phyloP scores from a whole-genome alignment of 2,113 vertebrate genomes.

The Cromileptes altivelis region DNA sequence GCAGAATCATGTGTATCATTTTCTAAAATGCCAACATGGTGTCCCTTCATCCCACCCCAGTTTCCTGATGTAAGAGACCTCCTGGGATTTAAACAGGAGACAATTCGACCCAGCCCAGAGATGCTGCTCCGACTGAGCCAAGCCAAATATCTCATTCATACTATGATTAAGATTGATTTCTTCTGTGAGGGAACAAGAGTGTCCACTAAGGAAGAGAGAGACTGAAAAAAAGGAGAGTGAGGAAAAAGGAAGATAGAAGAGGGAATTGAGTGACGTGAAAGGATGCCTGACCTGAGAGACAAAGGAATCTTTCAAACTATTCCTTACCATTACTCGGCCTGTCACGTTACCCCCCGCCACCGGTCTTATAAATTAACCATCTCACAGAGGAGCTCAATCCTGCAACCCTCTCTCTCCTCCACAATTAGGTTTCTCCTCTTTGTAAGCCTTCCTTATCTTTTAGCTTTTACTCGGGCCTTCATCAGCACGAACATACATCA shows the following conservation, averaged over 20 bases:
- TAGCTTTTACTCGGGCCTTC: constrained; percentile 63
- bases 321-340: constrained; percentile 77
- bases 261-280: constrained; percentile 64
- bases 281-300: constrained; percentile 71
- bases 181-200: constrained; percentile 40
- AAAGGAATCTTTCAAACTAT: constrained; percentile 77
- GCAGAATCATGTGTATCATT: constrained; percentile 45
- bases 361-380: constrained; percentile 83
- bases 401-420: constrained; percentile 61
- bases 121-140: constrained; percentile 38
- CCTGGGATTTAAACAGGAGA: constrained; percentile 34
- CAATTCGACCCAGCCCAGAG: constrained; percentile 19
- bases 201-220: constrained; percentile 32
- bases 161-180: constrained; percentile 70
- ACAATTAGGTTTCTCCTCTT: constrained; percentile 79
- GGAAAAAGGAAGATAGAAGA: constrained; percentile 63
- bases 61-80: constrained; percentile 43
- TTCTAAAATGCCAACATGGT: constrained; percentile 17
- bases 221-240: constrained; percentile 22
- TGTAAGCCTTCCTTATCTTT: constrained; percentile 71
- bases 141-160: constrained; percentile 64
- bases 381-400: constrained; percentile 72
- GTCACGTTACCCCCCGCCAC: constrained; percentile 71
- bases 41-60: background rate
- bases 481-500: constrained; percentile 71